These are phyloP conservation scores for Philotrypesis tridentata DNA, from an alignment of 1,140 invertebrate species.

Conservation along the genomic window DNA sequence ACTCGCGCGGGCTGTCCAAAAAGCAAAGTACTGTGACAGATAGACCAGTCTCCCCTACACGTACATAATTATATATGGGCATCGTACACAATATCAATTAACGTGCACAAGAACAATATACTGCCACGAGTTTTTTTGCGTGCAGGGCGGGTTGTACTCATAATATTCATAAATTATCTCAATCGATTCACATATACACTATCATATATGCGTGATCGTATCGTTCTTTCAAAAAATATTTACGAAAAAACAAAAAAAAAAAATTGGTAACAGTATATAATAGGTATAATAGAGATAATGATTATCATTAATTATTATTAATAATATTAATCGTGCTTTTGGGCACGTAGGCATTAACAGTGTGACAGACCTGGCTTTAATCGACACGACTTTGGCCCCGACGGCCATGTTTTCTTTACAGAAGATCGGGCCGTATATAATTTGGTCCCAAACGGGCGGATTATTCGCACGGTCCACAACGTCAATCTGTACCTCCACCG, in stretches of 20 bases:
- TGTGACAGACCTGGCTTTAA: slow-evolving; percentile 96
- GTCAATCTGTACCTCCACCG: slow-evolving; percentile 97
- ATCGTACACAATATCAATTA: slow-evolving; percentile 74
- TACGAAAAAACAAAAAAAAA: slow-evolving; percentile 45
- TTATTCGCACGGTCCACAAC: slow-evolving; percentile 98
- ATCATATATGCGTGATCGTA: no score
- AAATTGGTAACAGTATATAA: no score
- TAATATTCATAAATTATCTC: no score
- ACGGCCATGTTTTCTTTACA: slow-evolving; percentile 97
- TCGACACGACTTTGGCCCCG: slow-evolving; percentile 95
- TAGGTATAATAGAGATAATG: no score
- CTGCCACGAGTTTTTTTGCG: slow-evolving; percentile 71
- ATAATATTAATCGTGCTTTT: slow-evolving; percentile 67
- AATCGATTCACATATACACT: no score
- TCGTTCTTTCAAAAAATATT: slow-evolving; percentile 17
- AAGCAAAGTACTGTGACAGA: slow-evolving; percentile 47
- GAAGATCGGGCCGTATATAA: slow-evolving; percentile 95
- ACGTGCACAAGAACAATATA: slow-evolving; percentile 74
- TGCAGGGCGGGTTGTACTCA: slow-evolving; percentile 65
- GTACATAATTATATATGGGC: slow-evolving; percentile 48
- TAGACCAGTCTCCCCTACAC: slow-evolving; percentile 38
- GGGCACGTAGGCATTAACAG: slow-evolving; percentile 72
- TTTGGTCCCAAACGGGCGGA: slow-evolving; percentile 96
- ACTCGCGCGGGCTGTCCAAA: slow-evolving; percentile 26
- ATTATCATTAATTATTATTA: slow-evolving; percentile 45